Evolutionary conservation across 2,113 vertebrate species (phyloP), one percentile per base, ranked within the genome.

Genomic region (Bubo blakistoni): DNA sequence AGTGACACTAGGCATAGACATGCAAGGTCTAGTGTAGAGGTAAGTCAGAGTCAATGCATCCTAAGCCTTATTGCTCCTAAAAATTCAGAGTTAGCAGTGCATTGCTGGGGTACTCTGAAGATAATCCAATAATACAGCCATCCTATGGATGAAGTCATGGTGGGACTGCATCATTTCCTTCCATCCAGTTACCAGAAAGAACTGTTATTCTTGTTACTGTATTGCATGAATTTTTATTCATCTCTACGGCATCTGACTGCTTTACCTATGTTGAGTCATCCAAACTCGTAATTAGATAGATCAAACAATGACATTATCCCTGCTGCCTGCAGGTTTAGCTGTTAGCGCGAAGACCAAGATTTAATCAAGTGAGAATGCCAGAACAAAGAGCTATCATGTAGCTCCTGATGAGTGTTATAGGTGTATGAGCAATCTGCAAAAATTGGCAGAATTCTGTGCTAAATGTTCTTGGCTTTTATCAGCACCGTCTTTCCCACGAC

Each of bases 1-100:
- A 72, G 18, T 2, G 3, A 12, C 32, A 34, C 7, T 0, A 0
- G 9, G 5, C 25, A 14, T 7, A 58, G 63, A 52, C 7, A 6
- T 9, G 32, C 7, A 72, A 52, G 21, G 27, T 8, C 11, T 77
- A n/a, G 8, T 46, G 36, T 6, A 3, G 6, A 47, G 24, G 5
- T n/a, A 72, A 32, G 5, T 11, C 13, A 47, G 47, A 58, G 9
- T 16, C 24, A 52, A 29, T 0, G 2, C 9, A 34, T 10, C 21
- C 11, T 59, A 32, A 76, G 26, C 8, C 16, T 59, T 51, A 21
- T 29, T 59, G 44, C 4, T 67, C 13, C 54, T 77, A 15, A 34
- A 91, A 72, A 25, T 26, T 13, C 16, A 32, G 30, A 27, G 19
- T 42, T 54, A 25, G 13, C 20, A 27, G 24, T 65, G 57, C 55